phyloP scores from a whole-genome alignment of 2,797 vertebrate species.

The Pseudomugil gertrudae region DNA sequence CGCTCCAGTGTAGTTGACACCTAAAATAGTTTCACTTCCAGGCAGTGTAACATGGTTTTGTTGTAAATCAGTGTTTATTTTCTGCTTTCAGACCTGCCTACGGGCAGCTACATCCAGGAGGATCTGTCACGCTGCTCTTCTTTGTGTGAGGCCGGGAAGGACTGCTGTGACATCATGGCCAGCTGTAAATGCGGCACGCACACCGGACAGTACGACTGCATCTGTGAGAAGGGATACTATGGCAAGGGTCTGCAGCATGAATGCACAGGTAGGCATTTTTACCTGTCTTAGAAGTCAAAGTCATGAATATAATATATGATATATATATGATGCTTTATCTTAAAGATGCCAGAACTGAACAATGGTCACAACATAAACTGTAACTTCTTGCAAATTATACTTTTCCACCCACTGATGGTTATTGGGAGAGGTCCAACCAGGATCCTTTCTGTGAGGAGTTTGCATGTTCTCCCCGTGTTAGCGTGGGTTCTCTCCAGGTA shows the following conservation, averaged over 20 bases:
- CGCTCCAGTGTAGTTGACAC: not conserved
- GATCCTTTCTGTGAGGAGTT: no score
- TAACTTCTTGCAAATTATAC: no score
- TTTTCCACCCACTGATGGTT: no score
- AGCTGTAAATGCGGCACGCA: slow-evolving; percentile 97
- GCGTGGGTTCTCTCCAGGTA: no score
- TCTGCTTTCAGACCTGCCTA: slow-evolving; percentile 87
- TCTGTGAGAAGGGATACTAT: slow-evolving; percentile 96
- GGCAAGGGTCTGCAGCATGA: slow-evolving; percentile 94
- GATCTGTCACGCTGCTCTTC: slow-evolving; percentile 89
- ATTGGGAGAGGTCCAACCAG: no score
- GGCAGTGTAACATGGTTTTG: not conserved
- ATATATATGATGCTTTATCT: no score
- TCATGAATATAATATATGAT: no score
- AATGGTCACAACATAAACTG: no score
- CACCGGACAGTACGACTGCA: slow-evolving; percentile 95
- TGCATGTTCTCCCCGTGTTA: no score
- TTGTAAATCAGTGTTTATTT: slow-evolving; percentile 12
- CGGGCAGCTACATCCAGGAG: slow-evolving; percentile 96
- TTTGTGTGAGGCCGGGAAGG: slow-evolving; percentile 87
- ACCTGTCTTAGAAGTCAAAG: not conserved
- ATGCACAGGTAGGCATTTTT: slow-evolving; percentile 86
- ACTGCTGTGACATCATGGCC: slow-evolving; percentile 96
- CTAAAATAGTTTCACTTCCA: not conserved
- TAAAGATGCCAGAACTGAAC: no score